Evolutionary conservation across 2,113 vertebrate species (phyloP).

Genomic region (Cavia aperea): DNA sequence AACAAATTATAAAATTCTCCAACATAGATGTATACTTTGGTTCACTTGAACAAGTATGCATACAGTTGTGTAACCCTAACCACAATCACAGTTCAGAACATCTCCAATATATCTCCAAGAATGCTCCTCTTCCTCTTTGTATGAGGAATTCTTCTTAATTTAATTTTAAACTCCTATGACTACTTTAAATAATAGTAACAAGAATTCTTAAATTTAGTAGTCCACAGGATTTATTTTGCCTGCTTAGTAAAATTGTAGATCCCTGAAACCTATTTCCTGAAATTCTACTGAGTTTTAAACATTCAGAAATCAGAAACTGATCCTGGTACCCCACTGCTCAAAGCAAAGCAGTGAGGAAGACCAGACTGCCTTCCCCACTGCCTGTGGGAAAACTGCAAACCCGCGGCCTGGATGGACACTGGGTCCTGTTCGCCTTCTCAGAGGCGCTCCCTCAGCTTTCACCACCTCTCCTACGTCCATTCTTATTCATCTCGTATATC

Average conservation of each 20-base stretch:
- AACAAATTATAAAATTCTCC: not conserved
- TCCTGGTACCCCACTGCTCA: not conserved
- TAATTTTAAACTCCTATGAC: not conserved
- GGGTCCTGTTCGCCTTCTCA: not conserved
- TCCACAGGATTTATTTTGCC: not conserved
- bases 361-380: not conserved
- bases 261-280: not conserved
- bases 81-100: not conserved
- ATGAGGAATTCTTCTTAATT: not conserved
- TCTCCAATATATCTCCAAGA: not conserved
- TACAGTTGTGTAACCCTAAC: not conserved
- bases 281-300: not conserved
- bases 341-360: not conserved
- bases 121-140: too few relatives aligned
- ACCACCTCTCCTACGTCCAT: not conserved
- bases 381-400: not conserved
- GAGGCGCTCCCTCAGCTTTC: not conserved
- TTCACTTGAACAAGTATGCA: not conserved
- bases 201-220: not conserved
- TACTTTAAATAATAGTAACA: not conserved
- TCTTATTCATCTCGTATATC: not conserved
- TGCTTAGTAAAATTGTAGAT: not conserved
- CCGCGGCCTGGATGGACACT: too few relatives aligned
- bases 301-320: not conserved
- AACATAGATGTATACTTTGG: not conserved